A percentile compares a stretch with the other conserved stretches of the same genome.
These are phyloP conservation scores for Ellobium chinense DNA, from an alignment of 2,888 invertebrate species.

Conservation along the genomic window DNA sequence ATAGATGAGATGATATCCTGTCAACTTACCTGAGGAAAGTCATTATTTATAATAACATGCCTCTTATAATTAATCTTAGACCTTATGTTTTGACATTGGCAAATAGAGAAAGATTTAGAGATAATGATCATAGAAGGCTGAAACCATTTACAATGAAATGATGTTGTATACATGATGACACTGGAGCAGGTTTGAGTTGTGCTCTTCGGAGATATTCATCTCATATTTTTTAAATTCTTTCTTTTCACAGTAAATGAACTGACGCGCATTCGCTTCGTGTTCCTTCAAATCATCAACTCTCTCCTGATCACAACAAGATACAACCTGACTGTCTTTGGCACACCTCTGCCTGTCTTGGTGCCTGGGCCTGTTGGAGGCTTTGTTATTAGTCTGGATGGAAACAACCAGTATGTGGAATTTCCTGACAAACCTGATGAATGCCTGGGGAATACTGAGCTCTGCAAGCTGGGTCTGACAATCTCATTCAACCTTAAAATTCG, in stretches of 20 bases:
- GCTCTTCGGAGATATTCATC: not conserved
- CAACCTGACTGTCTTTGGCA: slow-evolving; percentile 55
- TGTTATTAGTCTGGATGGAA: slow-evolving; percentile 61
- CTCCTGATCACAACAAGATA: slow-evolving; percentile 51
- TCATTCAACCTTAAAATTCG: slow-evolving; percentile 54
- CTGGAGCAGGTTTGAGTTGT: not conserved
- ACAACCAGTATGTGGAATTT: slow-evolving; percentile 60
- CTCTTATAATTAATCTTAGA: too few species aligned
- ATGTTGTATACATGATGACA: not conserved
- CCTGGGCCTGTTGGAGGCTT: slow-evolving; percentile 62
- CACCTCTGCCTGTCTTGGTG: slow-evolving; percentile 54
- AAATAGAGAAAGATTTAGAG: too few species aligned
- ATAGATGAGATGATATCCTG: too few species aligned
- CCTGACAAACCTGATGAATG: slow-evolving; percentile 48
- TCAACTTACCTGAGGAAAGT: too few species aligned
- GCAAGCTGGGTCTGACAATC: slow-evolving; percentile 57
- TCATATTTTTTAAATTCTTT: slow-evolving; percentile 5
- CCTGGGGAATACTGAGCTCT: slow-evolving; percentile 52
- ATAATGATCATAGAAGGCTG: too few species aligned
- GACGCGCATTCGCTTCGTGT: slow-evolving; percentile 53
- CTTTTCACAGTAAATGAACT: slow-evolving; percentile 54
- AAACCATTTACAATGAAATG: too few species aligned
- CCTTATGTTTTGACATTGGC: too few species aligned
- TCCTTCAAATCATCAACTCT: slow-evolving; percentile 54
- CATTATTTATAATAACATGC: too few species aligned